A percentile compares a stretch with the other conserved stretches of the same genome.
phyloP scores from a whole-genome alignment of 2,797 vertebrate genomes.

The Caiman crocodilus region DNA sequence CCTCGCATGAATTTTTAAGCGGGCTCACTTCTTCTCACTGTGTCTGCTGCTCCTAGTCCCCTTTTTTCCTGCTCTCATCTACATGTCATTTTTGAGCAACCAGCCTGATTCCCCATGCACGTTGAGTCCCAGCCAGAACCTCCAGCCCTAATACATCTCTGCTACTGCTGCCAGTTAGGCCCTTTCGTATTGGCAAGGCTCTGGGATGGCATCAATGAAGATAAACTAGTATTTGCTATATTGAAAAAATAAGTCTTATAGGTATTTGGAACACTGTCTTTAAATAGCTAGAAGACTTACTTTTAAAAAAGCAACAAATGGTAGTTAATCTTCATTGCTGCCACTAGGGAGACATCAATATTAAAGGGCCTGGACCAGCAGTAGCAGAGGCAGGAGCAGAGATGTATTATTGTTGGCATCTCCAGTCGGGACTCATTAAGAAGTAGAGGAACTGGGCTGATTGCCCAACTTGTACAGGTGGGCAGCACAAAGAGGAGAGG shows the following conservation, averaged over 20 bases:
- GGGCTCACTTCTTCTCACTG: background rate
- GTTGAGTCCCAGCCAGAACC: background rate
- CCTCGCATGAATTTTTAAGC: background rate
- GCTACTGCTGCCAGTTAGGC: background rate
- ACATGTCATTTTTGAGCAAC: background rate
- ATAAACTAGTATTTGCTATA: slow-evolving; percentile 1
- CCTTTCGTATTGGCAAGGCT: background rate
- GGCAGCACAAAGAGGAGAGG: background rate
- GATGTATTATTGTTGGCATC: slow-evolving; percentile 30
- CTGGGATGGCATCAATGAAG: background rate
- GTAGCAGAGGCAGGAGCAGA: background rate
- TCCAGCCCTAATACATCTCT: background rate
- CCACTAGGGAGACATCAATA: background rate
- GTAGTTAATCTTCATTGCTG: slow-evolving; percentile 40
- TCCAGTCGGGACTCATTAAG: slow-evolving; percentile 9
- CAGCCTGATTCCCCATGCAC: background rate
- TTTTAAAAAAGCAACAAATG: slow-evolving; percentile 37
- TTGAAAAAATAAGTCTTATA: background rate
- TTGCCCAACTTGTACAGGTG: slow-evolving; percentile 6
- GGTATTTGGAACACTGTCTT: slow-evolving; percentile 32
- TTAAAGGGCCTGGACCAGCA: slow-evolving; percentile 34
- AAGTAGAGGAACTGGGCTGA: background rate
- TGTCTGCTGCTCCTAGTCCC: background rate
- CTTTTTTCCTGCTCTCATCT: background rate
- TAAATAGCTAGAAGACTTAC: slow-evolving; percentile 38